A percentile compares a stretch with the other conserved stretches of the same genome.
Evolutionary conservation across 2,797 vertebrate species (phyloP).

Genomic region (Peromyscus melanophrys): DNA sequence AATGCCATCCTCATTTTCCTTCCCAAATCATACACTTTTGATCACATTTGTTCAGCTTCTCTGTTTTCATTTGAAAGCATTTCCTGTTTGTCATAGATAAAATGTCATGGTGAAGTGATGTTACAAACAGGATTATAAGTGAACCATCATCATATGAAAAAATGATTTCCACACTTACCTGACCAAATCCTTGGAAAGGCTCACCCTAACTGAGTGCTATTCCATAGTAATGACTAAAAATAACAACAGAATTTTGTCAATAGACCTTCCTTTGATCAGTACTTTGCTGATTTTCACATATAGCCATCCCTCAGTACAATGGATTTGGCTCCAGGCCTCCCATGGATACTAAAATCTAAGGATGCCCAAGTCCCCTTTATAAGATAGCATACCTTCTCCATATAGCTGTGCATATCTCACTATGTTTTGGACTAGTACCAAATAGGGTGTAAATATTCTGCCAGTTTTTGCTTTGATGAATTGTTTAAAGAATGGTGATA

Average conservation of each 20-base stretch:
- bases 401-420: background rate
- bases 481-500: background rate
- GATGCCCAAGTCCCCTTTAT: background rate
- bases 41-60: constrained; percentile 12
- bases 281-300: constrained; percentile 16
- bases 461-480: background rate
- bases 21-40: background rate
- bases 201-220: background rate
- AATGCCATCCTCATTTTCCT: background rate
- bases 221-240: constrained; percentile 40
- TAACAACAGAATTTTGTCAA: constrained; percentile 7
- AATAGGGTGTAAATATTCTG: background rate
- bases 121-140: background rate
- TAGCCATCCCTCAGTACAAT: background rate
- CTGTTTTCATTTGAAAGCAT: constrained; percentile 39
- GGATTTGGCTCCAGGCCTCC: background rate
- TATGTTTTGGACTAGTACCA: background rate
- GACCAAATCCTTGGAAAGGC: background rate
- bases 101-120: background rate
- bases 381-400: background rate
- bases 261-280: background rate
- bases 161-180: background rate
- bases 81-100: background rate
- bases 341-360: background rate
- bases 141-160: background rate